These are phyloP conservation scores for Centropus unirufus DNA, from an alignment of 2,113 vertebrate genomes.

Conservation along the genomic window DNA sequence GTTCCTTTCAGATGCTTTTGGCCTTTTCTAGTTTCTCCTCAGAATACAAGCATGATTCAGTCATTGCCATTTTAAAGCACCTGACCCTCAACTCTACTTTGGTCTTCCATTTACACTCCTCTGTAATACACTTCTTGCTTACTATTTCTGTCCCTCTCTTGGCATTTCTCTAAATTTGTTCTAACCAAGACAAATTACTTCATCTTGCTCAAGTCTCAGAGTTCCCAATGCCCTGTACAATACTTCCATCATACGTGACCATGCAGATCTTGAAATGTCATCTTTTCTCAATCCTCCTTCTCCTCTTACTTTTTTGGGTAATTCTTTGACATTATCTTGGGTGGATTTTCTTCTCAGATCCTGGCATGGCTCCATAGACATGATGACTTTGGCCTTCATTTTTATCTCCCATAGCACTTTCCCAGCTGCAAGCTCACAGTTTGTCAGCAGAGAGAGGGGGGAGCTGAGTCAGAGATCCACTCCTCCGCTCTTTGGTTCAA, in stretches of 20 bases:
- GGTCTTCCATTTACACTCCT: neutral
- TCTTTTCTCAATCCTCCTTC: neutral
- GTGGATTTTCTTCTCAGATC: neutral
- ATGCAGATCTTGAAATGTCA: neutral
- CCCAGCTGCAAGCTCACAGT: slow-evolving; percentile 17
- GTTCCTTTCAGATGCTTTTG: neutral
- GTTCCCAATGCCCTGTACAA: neutral
- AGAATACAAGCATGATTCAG: neutral
- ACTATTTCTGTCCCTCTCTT: slow-evolving; percentile 1
- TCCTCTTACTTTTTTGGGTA: neutral
- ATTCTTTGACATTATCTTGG: neutral
- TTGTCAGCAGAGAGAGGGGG: neutral
- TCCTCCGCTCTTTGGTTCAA: neutral
- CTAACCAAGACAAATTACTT: slow-evolving; percentile 18
- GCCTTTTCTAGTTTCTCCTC: neutral
- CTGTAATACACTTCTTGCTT: neutral
- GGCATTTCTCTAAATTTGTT: slow-evolving; percentile 26
- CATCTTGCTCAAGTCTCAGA: neutral
- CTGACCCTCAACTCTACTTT: slow-evolving; percentile 16
- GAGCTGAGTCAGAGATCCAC: slow-evolving; percentile 36
- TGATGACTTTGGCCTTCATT: neutral
- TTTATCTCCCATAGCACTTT: neutral
- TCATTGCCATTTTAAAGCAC: neutral
- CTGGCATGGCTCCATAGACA: neutral
- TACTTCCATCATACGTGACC: neutral